Evolutionary conservation across 2,797 vertebrate species (phyloP), one percentile per base, ranked within the genome.

Genomic region (Epinephelus awoara): DNA sequence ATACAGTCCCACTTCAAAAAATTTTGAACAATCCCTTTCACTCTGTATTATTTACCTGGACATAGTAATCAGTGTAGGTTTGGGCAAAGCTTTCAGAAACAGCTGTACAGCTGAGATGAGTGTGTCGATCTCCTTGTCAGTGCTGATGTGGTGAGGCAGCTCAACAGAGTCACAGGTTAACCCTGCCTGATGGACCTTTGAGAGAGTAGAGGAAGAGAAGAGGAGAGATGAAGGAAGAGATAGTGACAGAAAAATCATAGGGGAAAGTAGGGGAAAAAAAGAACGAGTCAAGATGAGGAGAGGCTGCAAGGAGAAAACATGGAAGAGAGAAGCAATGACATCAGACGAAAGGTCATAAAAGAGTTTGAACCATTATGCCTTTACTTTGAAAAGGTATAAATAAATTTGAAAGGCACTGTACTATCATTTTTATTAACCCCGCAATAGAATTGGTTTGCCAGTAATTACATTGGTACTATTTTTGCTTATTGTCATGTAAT

Each of bases 101-200:
- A 86, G 82, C 59, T 89, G 85, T 3, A 97, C 67, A 0, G 97
- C 96, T 5, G 93, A 89, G 46, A 97, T 18, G 19, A 98, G 96
- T 68, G 90, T 79, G 71, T 96, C 91, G 0, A 99, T 97, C 93
- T 99, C 97, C 0, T 95, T 93, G 7, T 97, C 95, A 2, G 94
- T 94, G 93, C 98, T 99, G 87, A 99, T 78, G 54, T 99, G 98
- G 80, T 99, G 98, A 69, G 98, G 98, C 76, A 99, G 97, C 84
- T 99, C 98, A 0, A 95, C 80, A 38, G 97, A 96, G 93, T 99
- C 98, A 75, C 98, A 99, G 23, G 98, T 99, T 68, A 99, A 90
- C 3, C 98, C 98, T 17, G 98, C 97, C 74, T 99, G 98, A 86
- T 99, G 98, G 52, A 99, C 97, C 98, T 99, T 85, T 44, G 42